Evolutionary conservation across 2,888 invertebrate genomes (phyloP).

Genomic region (Agrilus biguttatus): DNA sequence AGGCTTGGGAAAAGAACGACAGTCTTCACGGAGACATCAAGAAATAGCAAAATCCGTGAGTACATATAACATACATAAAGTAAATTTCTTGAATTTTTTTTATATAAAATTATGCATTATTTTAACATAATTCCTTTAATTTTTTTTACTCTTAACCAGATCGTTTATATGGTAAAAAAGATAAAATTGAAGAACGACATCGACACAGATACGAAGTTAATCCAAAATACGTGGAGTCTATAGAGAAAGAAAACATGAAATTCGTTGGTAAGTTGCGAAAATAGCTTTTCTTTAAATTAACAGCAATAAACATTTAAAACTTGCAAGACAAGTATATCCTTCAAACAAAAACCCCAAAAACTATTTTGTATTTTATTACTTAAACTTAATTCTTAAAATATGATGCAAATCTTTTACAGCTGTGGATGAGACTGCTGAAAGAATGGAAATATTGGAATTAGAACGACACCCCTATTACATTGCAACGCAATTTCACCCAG

Average conservation of each 20-base stretch:
- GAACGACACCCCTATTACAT: slow-evolving; percentile 84
- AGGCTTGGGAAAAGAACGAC: slow-evolving; percentile 87
- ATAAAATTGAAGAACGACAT: slow-evolving; percentile 83
- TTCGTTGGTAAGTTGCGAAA: slow-evolving; percentile 57
- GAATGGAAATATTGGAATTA: slow-evolving; percentile 92
- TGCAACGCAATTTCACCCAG: slow-evolving; percentile 95
- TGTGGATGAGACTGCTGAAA: slow-evolving; percentile 61
- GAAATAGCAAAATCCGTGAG: slow-evolving; percentile 46
- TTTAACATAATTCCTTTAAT: neutral
- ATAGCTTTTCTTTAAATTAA: neutral
- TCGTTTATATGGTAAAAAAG: slow-evolving; percentile 62
- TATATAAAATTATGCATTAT: neutral
- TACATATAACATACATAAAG: too few species aligned
- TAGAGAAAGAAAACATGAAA: slow-evolving; percentile 70
- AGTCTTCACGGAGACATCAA: slow-evolving; percentile 47
- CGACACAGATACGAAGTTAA: slow-evolving; percentile 97
- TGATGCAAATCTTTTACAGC: slow-evolving; percentile 24
- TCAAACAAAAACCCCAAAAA: too few species aligned
- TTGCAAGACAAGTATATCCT: too few species aligned
- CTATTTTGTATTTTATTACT: slow-evolving; percentile 1
- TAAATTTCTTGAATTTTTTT: too few species aligned
- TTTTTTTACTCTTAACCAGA: slow-evolving; percentile 30
- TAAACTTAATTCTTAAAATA: too few species aligned
- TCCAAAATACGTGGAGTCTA: slow-evolving; percentile 61
- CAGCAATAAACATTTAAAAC: too few species aligned